phyloP scores from a whole-genome alignment of 2,797 vertebrate species.

The Sebastiscus tertius region DNA sequence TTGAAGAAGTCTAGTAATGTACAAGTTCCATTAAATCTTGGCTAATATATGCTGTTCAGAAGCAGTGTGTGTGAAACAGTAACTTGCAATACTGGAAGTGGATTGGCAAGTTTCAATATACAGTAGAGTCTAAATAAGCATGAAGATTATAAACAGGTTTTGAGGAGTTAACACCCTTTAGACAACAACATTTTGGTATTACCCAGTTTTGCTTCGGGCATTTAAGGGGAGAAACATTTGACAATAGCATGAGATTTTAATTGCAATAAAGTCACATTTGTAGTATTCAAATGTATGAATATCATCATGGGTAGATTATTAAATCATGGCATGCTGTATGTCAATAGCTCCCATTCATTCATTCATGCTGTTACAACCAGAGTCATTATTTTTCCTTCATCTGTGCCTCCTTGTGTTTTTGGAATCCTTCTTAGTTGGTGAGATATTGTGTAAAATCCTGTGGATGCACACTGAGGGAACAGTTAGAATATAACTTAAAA shows the following conservation, averaged over 20 bases:
- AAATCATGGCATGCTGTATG: not conserved
- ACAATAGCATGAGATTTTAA: not conserved
- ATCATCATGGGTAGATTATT: not conserved
- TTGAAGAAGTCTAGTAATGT: not conserved
- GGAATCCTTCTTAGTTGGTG: not conserved
- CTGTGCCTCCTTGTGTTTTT: constrained; percentile 11
- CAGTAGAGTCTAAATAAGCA: not conserved
- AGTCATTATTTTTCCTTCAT: not conserved
- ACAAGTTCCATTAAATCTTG: not conserved
- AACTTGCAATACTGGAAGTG: not conserved
- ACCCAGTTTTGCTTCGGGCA: not conserved
- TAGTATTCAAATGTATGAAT: not conserved
- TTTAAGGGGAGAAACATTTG: not conserved
- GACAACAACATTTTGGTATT: not conserved
- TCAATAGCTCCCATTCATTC: not conserved
- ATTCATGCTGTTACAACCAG: not conserved
- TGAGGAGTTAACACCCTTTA: not conserved
- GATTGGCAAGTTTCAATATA: not conserved
- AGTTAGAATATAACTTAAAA: not conserved
- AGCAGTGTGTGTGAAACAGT: not conserved
- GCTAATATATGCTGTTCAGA: not conserved
- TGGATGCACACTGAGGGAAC: not conserved
- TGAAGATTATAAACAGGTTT: not conserved
- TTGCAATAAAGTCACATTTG: not conserved
- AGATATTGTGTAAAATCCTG: not conserved